phyloP scores from a whole-genome alignment of 2,113 vertebrate genomes.

The Rutilus rutilus region DNA sequence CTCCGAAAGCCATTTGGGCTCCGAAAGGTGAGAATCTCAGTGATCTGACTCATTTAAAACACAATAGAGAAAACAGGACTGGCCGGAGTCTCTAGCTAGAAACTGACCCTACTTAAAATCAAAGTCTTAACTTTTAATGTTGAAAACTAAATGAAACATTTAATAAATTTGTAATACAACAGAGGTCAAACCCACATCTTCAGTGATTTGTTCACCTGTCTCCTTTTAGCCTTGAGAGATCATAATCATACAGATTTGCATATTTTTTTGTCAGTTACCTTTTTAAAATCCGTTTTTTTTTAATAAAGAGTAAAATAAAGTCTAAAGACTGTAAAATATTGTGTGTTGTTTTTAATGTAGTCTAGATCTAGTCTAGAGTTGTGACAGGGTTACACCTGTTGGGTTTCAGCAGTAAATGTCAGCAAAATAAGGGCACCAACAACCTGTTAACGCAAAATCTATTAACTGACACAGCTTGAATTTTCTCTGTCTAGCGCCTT shows the following conservation, averaged over 20 bases:
- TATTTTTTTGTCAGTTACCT: not conserved
- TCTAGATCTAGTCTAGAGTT: not conserved
- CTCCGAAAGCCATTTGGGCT: too few species aligned
- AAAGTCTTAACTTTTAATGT: too few species aligned
- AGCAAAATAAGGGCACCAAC: not conserved
- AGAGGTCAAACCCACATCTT: not conserved
- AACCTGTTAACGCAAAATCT: not conserved
- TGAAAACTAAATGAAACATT: too few species aligned
- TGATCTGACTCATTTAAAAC: too few species aligned
- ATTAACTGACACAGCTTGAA: constrained; percentile 36
- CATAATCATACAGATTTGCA: not conserved
- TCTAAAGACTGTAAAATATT: not conserved
- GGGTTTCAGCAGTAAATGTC: not conserved
- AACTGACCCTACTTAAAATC: too few species aligned
- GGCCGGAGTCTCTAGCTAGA: too few species aligned
- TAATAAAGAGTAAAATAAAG: too few species aligned
- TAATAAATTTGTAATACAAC: too few species aligned
- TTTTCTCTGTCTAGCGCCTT: constrained; percentile 1
- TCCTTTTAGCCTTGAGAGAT: not conserved
- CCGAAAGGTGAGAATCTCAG: too few species aligned
- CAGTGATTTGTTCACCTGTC: not conserved
- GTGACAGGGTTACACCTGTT: constrained; percentile 14
- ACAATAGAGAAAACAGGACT: too few species aligned
- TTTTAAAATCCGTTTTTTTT: not conserved
- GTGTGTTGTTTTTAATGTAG: not conserved